A percentile compares a stretch with the other conserved stretches of the same genome.
These are phyloP conservation scores for Ciconia maguari DNA, from an alignment of 2,113 vertebrate genomes.

Conservation along the genomic window DNA sequence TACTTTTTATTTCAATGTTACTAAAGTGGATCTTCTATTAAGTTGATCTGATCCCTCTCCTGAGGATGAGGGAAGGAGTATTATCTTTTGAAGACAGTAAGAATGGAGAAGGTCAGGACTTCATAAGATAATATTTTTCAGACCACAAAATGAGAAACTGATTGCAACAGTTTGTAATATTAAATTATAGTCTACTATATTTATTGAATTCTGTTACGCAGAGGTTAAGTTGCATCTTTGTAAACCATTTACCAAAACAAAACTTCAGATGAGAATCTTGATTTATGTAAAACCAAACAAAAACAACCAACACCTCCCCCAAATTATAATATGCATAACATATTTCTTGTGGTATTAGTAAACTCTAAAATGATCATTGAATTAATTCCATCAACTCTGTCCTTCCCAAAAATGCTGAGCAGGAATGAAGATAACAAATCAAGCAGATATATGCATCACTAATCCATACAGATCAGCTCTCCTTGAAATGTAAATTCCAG, in stretches of 20 bases:
- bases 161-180: background rate
- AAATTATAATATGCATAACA: background rate
- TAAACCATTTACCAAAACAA: background rate
- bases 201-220: background rate
- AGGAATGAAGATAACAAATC: background rate
- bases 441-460: background rate
- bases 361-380: background rate
- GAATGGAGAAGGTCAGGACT: background rate
- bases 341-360: background rate
- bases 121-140: background rate
- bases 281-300: background rate
- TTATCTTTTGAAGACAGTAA: background rate
- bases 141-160: background rate
- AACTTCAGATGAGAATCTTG: background rate
- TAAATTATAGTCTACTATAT: background rate
- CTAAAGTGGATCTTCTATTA: background rate
- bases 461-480: conserved; percentile 29
- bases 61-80: background rate
- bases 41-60: background rate
- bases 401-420: background rate
- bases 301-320: background rate
- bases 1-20: background rate
- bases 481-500: conserved; percentile 45
- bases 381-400: background rate
- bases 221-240: background rate